Evolutionary conservation across 2,797 vertebrate species (phyloP).

Genomic region (Coracias cyanogaster): DNA sequence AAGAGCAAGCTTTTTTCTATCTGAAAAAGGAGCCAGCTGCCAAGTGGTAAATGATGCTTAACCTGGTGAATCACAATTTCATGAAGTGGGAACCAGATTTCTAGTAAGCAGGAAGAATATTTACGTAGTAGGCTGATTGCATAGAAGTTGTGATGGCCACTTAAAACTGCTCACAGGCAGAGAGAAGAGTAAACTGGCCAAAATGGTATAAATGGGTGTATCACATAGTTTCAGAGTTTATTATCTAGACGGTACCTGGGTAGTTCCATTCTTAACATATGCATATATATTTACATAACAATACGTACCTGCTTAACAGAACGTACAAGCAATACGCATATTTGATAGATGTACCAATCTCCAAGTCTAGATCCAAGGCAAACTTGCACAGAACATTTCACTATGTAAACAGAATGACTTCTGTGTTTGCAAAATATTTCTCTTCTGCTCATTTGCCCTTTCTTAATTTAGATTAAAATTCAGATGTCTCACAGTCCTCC

Average conservation of each 20-base stretch:
- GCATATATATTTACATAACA: background rate
- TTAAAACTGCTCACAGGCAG: background rate
- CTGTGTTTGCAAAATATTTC: background rate
- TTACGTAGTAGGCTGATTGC: background rate
- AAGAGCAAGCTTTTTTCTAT: background rate
- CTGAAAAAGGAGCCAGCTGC: background rate
- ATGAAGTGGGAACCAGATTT: background rate
- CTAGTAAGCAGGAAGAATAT: background rate
- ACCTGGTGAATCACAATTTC: background rate
- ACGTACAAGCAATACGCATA: background rate
- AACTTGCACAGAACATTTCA: background rate
- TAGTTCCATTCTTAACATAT: background rate
- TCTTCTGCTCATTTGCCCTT: background rate
- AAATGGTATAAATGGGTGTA: background rate
- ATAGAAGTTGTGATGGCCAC: background rate
- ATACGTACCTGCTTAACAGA: background rate
- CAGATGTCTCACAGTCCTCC: background rate
- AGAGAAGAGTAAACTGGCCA: background rate
- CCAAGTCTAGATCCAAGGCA: background rate
- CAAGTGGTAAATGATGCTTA: background rate
- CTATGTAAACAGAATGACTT: background rate
- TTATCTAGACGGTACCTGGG: background rate
- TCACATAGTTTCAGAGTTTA: background rate
- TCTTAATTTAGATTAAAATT: background rate
- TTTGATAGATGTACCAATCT: background rate